Evolutionary conservation across 2,797 vertebrate genomes (phyloP).

Genomic region (Euphonia xanthogaster): DNA sequence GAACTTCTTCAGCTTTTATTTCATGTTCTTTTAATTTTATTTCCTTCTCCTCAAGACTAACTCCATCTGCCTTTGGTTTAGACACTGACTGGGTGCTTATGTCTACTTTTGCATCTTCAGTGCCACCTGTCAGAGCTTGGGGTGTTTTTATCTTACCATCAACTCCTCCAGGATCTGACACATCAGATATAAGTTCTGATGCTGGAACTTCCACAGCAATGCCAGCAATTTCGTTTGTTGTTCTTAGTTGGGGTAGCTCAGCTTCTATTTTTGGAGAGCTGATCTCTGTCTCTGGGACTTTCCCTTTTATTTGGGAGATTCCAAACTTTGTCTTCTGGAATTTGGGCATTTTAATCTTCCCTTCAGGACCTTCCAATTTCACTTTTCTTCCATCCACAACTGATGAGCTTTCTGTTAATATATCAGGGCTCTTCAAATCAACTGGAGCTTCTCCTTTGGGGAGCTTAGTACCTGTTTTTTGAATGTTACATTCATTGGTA

Average conservation of each 20-base stretch:
- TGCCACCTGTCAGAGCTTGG: background rate
- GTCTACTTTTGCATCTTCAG: background rate
- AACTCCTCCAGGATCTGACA: background rate
- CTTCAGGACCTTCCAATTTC: conserved; percentile 28
- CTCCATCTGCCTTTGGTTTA: background rate
- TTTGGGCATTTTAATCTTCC: conserved; percentile 48
- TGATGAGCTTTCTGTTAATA: background rate
- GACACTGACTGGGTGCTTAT: background rate
- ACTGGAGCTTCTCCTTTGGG: background rate
- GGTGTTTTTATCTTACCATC: background rate
- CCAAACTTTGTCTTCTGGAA: conserved; percentile 74
- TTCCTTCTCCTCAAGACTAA: background rate
- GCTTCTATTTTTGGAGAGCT: background rate
- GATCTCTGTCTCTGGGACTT: conserved; percentile 20
- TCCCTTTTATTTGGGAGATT: conserved; percentile 26
- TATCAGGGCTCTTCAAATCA: background rate
- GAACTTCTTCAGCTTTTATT: background rate
- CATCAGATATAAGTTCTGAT: background rate
- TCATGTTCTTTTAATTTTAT: conserved; percentile 6
- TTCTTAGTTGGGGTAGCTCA: background rate
- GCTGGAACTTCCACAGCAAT: background rate
- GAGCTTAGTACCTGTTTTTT: conserved; percentile 21
- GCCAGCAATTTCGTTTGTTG: background rate
- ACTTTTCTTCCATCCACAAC: background rate
- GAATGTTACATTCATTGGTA: background rate